Conservation (phyloP, 2,888 invertebrate genomes). For the Agrotis ipsilon region DNA sequence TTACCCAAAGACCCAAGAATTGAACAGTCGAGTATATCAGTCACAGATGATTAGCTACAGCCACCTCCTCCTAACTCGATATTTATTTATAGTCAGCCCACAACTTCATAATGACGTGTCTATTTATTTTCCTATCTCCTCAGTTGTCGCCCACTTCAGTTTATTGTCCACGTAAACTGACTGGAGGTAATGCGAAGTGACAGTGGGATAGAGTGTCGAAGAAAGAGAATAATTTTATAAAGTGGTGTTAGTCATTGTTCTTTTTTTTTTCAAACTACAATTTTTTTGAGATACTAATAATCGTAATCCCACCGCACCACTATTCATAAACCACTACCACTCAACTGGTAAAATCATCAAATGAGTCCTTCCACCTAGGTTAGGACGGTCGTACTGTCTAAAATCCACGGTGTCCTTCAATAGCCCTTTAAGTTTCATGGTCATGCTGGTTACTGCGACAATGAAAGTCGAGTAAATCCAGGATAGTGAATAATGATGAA, state of each 20-base stretch:
- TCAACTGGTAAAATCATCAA: too few relatives aligned
- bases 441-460: too few relatives aligned
- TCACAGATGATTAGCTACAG: slow-evolving; percentile 50
- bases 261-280: background rate
- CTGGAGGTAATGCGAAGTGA: slow-evolving; percentile 49
- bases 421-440: too few relatives aligned
- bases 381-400: too few relatives aligned
- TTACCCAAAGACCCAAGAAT: background rate
- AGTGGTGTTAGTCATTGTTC: background rate
- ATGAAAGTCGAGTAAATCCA: too few relatives aligned
- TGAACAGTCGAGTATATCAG: slow-evolving; percentile 44
- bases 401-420: too few relatives aligned
- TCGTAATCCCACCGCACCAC: too few relatives aligned
- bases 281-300: too few relatives aligned
- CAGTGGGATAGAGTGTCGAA: slow-evolving; percentile 21
- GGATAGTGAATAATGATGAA: too few relatives aligned
- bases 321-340: too few relatives aligned
- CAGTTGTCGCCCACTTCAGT: slow-evolving; percentile 49
- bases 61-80: slow-evolving; percentile 33
- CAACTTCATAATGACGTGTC: slow-evolving; percentile 49
- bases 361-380: too few relatives aligned
- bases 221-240: slow-evolving; percentile 1
- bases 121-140: slow-evolving; percentile 55
- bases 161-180: slow-evolving; percentile 52
- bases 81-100: slow-evolving; percentile 61